A percentile compares a stretch with the other conserved stretches of the same genome.
These are phyloP conservation scores for Ochropacha duplaris DNA, from an alignment of 2,888 invertebrate genomes.

Conservation along the genomic window DNA sequence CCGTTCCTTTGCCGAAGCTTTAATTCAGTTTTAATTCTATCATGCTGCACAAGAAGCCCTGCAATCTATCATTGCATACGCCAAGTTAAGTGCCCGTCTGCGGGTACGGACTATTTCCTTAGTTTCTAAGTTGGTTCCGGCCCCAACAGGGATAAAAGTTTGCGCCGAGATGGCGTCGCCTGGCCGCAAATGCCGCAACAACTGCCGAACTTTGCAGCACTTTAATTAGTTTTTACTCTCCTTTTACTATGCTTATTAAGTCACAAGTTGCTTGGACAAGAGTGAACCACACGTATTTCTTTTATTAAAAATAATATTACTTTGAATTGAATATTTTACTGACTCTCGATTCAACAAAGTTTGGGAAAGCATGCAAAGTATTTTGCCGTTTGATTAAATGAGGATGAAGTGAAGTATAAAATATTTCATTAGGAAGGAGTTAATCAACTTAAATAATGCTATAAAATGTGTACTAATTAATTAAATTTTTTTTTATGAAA, in stretches of 20 bases:
- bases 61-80: constrained; percentile 35
- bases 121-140: constrained; percentile 40
- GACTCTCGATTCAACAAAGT: constrained; percentile 34
- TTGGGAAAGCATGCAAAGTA: constrained; percentile 38
- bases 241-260: constrained; percentile 40
- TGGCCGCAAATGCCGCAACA: constrained; percentile 43
- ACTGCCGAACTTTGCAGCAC: constrained; percentile 58
- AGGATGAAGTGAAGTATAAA: constrained; percentile 25
- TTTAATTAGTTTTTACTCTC: constrained; percentile 64
- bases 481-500: neutral
- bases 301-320: constrained; percentile 17
- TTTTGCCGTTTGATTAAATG: constrained; percentile 33
- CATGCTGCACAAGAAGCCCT: constrained; percentile 16
- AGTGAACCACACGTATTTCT: constrained; percentile 23
- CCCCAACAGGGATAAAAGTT: constrained; percentile 60
- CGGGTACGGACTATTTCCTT: constrained; percentile 37
- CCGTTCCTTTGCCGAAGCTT: constrained; percentile 11
- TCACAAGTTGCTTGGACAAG: constrained; percentile 34
- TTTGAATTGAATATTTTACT: constrained; percentile 31
- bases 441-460: constrained; percentile 21
- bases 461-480: neutral
- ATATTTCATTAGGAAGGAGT: constrained; percentile 25
- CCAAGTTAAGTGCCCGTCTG: constrained; percentile 33
- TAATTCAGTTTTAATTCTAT: constrained; percentile 29
- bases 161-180: constrained; percentile 43